Base-by-base conservation (phyloP, 2,797 vertebrate genomes). In the Salmo trutta region DNA sequence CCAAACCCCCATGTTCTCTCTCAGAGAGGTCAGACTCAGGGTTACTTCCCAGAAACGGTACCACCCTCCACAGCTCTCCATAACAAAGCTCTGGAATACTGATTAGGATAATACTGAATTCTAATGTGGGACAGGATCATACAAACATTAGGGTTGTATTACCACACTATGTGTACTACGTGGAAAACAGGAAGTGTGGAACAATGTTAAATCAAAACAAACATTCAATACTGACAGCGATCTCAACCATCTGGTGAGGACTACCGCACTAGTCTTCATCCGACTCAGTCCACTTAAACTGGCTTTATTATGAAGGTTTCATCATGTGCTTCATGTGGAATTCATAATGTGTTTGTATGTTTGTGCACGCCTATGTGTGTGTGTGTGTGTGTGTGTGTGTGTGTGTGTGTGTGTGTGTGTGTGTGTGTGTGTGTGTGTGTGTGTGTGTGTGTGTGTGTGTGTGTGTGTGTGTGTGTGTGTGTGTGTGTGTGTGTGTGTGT, bases 11-110 rank as follows among this genome's bases (percentile, higher is more conserved):
- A 84, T 79, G 83, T 76, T 2, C 77, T 78, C 15, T 77, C n/a
- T 62, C 56, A 59, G 77, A 17, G 71, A 87, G 90, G 91, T 92
- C 91, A 92, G 75, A 84, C 75, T 75, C 59, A 1, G 84, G 90
- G 89, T 90, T 81, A 73, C 77, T 90, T 92, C 91, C 75, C 89
- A 88, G 87, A 90, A 90, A 82, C 78, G 72, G 81, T 85, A 85
- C 81, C 88, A 84, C 85, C 83, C 89, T 87, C 80, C 0, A 81
- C 76, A 84, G 76, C 78, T 54, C 62, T 65, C 83, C 84, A 90
- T 83, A 89, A 89, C 88, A 92, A 89, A 84, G 82, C 79, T 74
- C 64, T 77, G 70, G 77, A 82, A 84, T 85, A 72, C 71, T 80
- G 27, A 66, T 24, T 64, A 64, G 62, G 24, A 17, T 27, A 65